Evolutionary conservation across 2,888 invertebrate genomes (phyloP), one percentile per base, ranked within the genome.

Genomic region (Geophilus truncorum): DNA sequence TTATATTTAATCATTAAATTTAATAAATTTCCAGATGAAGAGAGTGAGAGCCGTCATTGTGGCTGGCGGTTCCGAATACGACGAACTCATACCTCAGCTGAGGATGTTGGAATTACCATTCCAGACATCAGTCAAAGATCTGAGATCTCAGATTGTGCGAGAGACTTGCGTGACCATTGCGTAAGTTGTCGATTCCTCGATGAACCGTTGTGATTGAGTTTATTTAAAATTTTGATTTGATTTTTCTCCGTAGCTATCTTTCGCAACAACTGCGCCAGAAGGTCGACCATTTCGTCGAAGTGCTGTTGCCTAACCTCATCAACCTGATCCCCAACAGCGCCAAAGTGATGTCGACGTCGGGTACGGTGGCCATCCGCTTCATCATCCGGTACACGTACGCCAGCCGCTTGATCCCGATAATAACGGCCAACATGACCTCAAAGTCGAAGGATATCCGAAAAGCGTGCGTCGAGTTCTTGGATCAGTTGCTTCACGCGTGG

Each of bases 141-240:
- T 97, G 9, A 90, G 96, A 85, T 98, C 98, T 84, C 94, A 94
- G 89, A 95, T 98, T 82, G 97, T 97, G 0, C 91, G 98, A 77
- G 99, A 99, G 87, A 95, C 96, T 0, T 98, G 97, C 86, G 93
- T 98, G 82, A 96, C 97, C 0, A 92, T 98, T 84, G 96, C 97
- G 57, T 97, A 85, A 85, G 86, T 85, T 25, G 7, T 70, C n/a
- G n/a, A n/a, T n/a, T n/a, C n/a, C n/a, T n/a, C 3, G 2, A 9
- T 28, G 21, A 77, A 40, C 34, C 34, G 9, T 9, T 51, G 18
- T 6, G 6, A 9, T 45, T 75, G 12, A 15, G 7, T 75, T 7
- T 75, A 7, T 30, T 75, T 36, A 10, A 21, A n/a, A 76, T 12
- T 81, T 23, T 75, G 75, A n/a, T 78, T 25, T n/a, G 4, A 15